Evolutionary conservation across 2,797 vertebrate genomes (phyloP).

Genomic region (Muscicapa striata): DNA sequence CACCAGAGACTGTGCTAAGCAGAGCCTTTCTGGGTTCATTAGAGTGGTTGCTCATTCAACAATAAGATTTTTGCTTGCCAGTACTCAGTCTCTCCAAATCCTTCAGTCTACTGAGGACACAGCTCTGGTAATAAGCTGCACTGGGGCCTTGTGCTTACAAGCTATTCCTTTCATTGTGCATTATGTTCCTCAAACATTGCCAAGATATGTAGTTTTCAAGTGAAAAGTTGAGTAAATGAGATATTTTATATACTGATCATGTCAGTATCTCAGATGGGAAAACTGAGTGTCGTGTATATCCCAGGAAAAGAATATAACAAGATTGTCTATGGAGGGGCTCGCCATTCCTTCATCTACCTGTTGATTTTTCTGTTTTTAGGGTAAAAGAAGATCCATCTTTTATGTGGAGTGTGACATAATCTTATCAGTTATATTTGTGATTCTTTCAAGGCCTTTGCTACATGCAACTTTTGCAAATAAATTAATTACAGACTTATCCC

Average conservation of each 20-base stretch:
- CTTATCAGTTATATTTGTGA: neutral
- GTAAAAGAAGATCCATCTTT: neutral
- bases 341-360: neutral
- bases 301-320: neutral
- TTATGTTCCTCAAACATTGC: neutral
- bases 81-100: conserved; percentile 23
- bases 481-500: neutral
- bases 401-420: neutral
- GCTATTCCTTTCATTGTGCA: neutral
- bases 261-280: neutral
- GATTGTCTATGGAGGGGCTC: neutral
- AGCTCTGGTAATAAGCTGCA: conserved; percentile 39
- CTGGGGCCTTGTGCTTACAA: neutral
- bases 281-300: neutral
- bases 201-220: neutral
- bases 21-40: conserved; percentile 16
- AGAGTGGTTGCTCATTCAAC: neutral
- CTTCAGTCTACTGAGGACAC: neutral
- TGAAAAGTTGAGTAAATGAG: conserved; percentile 25
- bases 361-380: neutral
- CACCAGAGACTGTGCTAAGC: neutral
- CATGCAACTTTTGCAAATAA: neutral
- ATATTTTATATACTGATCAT: neutral
- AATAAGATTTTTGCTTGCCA: conserved; percentile 23
- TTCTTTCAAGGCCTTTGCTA: neutral